Evolutionary conservation across 2,113 vertebrate genomes (phyloP), one percentile per base, ranked within the genome.

Genomic region (Hiodon tergisus): DNA sequence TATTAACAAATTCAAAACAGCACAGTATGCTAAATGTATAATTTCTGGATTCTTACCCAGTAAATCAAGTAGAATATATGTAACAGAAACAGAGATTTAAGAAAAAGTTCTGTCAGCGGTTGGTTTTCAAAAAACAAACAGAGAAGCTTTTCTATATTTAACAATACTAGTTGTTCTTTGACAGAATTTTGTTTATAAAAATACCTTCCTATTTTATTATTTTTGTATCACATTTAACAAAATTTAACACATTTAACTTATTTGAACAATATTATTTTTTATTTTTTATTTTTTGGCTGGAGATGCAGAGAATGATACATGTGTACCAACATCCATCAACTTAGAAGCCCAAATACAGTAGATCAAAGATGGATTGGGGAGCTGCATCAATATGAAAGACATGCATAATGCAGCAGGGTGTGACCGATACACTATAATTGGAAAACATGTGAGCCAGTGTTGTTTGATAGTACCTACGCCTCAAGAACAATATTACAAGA

Each of bases 261-360:
- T 48, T 66, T 66, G 63, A 66, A 66, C 63, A n/a, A n/a, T n/a
- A 66, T 48, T 17, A 66, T 31, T 47, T 47, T 66, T 8, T 17
- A 66, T 66, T 66, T 66, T 66, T 66, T 17, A 66, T 66, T 66
- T 66, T 17, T 46, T 47, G 63, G 31, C 63, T 11, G 6, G 63
- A 66, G 63, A 47, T 11, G 31, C 31, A 11, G 0, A 3, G 63
- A 66, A 48, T 66, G 63, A 66, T 66, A 46, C 46, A 66, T 10
- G 63, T 48, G 31, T 47, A 62, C 6, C 50, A 50, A 52, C 52
- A 54, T 7, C 46, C 11, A 58, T 11, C 4, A 54, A 55, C 53
- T 8, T 16, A 47, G 52, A 0, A 55, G 53, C 52, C 53, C 52
- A 8, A 67, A 67, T 17, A 58, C 4, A 4, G 31, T 16, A 47